Conservation (phyloP, 2,113 vertebrate species). For the Holacanthus passer region DNA sequence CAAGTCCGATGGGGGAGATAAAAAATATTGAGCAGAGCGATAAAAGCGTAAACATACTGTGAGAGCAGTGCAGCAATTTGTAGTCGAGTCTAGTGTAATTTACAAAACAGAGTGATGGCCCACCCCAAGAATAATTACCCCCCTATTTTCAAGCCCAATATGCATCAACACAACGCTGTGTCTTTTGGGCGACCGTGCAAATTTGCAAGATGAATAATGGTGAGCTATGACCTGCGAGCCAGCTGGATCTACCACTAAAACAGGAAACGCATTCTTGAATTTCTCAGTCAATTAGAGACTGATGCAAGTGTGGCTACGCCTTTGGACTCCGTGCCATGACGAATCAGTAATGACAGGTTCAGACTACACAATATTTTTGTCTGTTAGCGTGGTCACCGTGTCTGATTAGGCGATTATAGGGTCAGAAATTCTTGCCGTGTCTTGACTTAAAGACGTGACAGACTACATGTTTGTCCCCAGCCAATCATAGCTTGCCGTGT, state of each 20-base stretch:
- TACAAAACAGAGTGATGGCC: slow-evolving; percentile 4
- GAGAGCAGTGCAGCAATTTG: slow-evolving; percentile 11
- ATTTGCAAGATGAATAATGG: slow-evolving; percentile 16
- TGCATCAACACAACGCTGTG: slow-evolving; percentile 2
- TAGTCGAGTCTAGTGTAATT: neutral
- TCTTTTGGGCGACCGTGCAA: neutral
- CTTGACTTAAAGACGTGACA: neutral
- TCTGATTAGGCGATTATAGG: too few relatives aligned
- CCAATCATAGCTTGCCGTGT: neutral
- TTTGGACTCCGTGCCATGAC: neutral
- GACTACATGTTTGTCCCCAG: neutral
- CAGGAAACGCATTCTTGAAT: slow-evolving; percentile 4
- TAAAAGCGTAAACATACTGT: slow-evolving; percentile 17
- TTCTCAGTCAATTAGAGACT: neutral
- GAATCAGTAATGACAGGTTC: neutral
- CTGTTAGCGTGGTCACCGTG: neutral
- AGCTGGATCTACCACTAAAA: neutral
- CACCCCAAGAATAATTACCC: slow-evolving; percentile 22
- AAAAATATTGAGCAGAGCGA: neutral
- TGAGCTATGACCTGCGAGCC: slow-evolving; percentile 17
- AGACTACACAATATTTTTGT: neutral
- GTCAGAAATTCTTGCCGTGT: neutral
- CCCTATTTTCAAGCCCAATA: neutral
- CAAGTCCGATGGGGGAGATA: neutral
- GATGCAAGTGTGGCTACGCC: neutral